phyloP scores from a whole-genome alignment of 2,113 vertebrate species.

The Falcunculus frontatus region DNA sequence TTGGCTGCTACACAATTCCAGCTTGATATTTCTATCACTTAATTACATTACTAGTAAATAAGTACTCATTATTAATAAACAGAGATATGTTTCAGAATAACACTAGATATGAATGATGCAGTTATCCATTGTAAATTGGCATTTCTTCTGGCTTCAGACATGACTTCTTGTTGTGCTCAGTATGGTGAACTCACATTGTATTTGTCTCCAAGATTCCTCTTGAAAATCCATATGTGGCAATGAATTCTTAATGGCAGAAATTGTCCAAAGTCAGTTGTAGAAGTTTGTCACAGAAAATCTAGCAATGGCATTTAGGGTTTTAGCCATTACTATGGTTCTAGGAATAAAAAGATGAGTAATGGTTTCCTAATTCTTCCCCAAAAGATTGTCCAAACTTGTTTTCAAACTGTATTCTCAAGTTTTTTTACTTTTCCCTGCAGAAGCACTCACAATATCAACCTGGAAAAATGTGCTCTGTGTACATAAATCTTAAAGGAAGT shows the following conservation, averaged over 20 bases:
- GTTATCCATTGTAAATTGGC: background rate
- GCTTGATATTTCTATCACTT: background rate
- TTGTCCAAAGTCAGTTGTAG: background rate
- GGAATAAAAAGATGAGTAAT: background rate
- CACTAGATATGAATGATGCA: background rate
- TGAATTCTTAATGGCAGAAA: background rate
- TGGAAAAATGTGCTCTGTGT: background rate
- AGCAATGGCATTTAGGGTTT: background rate
- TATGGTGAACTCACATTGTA: background rate
- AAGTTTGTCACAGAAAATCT: background rate
- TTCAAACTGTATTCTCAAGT: background rate
- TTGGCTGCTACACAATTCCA: background rate
- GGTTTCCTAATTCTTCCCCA: background rate
- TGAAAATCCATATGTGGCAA: accelerated
- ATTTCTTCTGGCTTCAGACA: background rate
- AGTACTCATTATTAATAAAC: background rate
- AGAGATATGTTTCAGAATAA: background rate
- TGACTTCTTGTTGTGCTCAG: background rate
- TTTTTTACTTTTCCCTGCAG: background rate
- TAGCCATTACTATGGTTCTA: background rate
- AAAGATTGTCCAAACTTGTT: background rate
- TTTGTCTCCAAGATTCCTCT: background rate
- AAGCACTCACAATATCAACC: background rate
- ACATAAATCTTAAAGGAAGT: background rate
- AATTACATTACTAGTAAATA: background rate